Conservation (phyloP, 2,888 invertebrate genomes). For the Polymixis flavicincta region DNA sequence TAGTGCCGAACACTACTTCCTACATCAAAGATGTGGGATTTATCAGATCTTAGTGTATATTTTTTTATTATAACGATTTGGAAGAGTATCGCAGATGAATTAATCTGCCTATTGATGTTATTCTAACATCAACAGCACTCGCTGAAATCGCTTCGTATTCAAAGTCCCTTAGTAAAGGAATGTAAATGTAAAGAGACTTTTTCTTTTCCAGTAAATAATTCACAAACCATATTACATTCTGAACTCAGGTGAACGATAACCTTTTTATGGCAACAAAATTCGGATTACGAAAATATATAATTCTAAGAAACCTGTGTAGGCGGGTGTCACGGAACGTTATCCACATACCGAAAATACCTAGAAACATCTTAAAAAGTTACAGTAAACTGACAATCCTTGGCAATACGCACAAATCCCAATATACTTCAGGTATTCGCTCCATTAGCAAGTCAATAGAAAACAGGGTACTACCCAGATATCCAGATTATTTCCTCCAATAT, state of each 20-base stretch:
- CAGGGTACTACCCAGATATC: slow-evolving; percentile 12
- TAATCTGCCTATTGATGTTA: background rate
- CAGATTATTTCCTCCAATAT: slow-evolving; percentile 11
- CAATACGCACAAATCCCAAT: slow-evolving; percentile 20
- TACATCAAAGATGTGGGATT: background rate
- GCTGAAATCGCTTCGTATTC: too few species aligned
- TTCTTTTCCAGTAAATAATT: slow-evolving; percentile 5
- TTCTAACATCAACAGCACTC: too few species aligned
- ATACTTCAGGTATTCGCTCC: slow-evolving; percentile 38
- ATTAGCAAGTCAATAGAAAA: slow-evolving; percentile 23
- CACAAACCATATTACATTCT: slow-evolving; percentile 12
- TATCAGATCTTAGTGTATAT: background rate
- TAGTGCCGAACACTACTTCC: background rate
- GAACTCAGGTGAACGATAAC: slow-evolving; percentile 1
- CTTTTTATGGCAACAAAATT: slow-evolving; percentile 20
- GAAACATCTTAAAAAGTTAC: slow-evolving; percentile 1
- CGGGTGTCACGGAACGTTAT: background rate
- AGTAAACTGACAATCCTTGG: background rate
- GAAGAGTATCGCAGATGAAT: background rate
- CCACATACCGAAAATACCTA: slow-evolving; percentile 3
- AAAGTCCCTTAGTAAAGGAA: background rate
- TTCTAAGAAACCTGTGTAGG: slow-evolving; percentile 8
- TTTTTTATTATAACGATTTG: background rate
- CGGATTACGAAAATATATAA: slow-evolving; percentile 10
- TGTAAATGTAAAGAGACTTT: background rate